These are phyloP conservation scores for Malurus leucopterus DNA, from an alignment of 2,797 vertebrate species.

Conservation along the genomic window DNA sequence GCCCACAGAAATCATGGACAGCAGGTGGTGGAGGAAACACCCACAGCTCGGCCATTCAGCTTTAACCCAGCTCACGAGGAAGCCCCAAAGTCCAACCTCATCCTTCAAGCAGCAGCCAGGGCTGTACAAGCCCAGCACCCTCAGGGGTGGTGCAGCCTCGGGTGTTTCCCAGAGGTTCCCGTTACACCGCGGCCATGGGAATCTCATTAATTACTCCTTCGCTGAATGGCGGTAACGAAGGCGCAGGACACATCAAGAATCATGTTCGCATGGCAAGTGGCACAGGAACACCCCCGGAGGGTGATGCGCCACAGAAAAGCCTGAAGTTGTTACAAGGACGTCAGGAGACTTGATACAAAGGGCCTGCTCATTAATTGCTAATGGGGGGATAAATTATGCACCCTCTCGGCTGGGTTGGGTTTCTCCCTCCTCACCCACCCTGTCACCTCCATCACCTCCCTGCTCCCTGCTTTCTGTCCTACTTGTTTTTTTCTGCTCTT, in stretches of 20 bases:
- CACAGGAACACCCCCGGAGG: slow-evolving; percentile 8
- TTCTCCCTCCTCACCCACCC: background rate
- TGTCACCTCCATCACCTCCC: background rate
- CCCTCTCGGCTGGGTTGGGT: background rate
- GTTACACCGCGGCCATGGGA: background rate
- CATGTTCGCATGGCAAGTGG: slow-evolving; percentile 40
- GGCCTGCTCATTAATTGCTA: slow-evolving; percentile 45
- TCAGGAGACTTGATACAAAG: slow-evolving; percentile 57
- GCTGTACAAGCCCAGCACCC: background rate
- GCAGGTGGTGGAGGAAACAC: no score
- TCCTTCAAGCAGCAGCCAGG: background rate
- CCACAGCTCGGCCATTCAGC: background rate
- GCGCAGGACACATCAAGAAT: slow-evolving; percentile 35
- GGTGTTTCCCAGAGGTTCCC: background rate
- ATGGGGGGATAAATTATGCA: slow-evolving; percentile 57
- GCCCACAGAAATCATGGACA: fast-evolving
- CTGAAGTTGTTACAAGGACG: slow-evolving; percentile 58
- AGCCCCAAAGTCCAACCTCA: background rate
- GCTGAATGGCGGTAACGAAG: background rate
- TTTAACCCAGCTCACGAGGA: background rate
- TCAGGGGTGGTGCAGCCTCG: fast-evolving
- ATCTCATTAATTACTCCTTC: slow-evolving; percentile 18
- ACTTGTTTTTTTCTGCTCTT: background rate
- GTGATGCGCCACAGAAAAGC: slow-evolving; percentile 52
- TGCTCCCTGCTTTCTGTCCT: background rate